Evolutionary conservation across 2,113 vertebrate species (phyloP).

Genomic region (Corythaixoides concolor): DNA sequence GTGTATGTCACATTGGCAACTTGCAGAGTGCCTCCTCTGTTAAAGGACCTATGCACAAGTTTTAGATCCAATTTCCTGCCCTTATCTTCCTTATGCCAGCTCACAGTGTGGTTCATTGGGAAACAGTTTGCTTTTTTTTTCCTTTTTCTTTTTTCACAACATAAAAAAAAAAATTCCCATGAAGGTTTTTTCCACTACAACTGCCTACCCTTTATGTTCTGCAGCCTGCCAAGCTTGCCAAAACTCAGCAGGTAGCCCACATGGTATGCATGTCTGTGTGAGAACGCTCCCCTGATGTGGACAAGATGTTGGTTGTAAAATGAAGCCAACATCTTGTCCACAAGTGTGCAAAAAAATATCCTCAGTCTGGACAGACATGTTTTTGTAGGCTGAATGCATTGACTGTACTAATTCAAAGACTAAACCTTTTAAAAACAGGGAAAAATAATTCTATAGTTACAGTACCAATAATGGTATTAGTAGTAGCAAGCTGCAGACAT

Average conservation of each 20-base stretch:
- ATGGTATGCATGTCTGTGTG: slow-evolving; percentile 80
- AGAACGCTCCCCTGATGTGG: slow-evolving; percentile 80
- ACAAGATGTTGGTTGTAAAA: slow-evolving; percentile 82
- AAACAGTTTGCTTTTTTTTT: slow-evolving; percentile 57
- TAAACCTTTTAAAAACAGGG: slow-evolving; percentile 35
- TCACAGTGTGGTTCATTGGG: slow-evolving; percentile 76
- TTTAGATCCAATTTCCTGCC: slow-evolving; percentile 79
- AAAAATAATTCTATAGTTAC: background rate
- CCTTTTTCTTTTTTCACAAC: slow-evolving; percentile 43
- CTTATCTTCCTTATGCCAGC: slow-evolving; percentile 78
- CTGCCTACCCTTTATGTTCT: slow-evolving; percentile 76
- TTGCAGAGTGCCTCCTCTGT: slow-evolving; percentile 70
- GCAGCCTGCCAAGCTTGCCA: slow-evolving; percentile 79
- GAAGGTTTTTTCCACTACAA: slow-evolving; percentile 76
- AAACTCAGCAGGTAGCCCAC: slow-evolving; percentile 81
- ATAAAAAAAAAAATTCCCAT: slow-evolving; percentile 76
- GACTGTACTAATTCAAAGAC: slow-evolving; percentile 46
- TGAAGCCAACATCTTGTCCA: slow-evolving; percentile 80
- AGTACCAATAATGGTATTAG: background rate
- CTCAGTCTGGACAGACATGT: slow-evolving; percentile 21
- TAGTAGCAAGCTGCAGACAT: slow-evolving; percentile 19
- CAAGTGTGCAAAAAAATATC: slow-evolving; percentile 77
- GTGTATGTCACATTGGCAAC: slow-evolving; percentile 68
- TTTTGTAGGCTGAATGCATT: slow-evolving; percentile 50
- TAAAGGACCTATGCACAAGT: slow-evolving; percentile 65